Conservation (phyloP, 2,888 invertebrate species). For the Ganaspis brasiliensis region DNA sequence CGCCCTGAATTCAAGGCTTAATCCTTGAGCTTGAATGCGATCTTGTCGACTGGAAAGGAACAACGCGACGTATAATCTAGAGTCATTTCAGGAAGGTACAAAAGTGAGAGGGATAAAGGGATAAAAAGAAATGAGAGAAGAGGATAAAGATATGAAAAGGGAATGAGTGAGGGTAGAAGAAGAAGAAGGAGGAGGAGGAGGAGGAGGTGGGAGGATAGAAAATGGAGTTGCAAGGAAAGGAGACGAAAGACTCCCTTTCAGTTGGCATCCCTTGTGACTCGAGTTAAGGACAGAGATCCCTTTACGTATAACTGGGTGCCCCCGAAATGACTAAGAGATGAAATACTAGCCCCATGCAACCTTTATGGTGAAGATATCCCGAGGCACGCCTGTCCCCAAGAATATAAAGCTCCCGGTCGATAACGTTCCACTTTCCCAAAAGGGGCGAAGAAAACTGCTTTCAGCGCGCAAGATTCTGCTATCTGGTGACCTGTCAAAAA, state of each 20-base stretch:
- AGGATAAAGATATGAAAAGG: slow-evolving; percentile 18
- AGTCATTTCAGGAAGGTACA: slow-evolving; percentile 25
- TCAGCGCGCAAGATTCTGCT: slow-evolving; percentile 42
- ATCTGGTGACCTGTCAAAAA: slow-evolving; percentile 49
- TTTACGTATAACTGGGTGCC: slow-evolving; percentile 46
- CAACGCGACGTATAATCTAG: slow-evolving; percentile 28
- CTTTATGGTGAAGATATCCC: slow-evolving; percentile 50
- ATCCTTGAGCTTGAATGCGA: slow-evolving; percentile 40
- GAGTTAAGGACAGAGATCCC: slow-evolving; percentile 49
- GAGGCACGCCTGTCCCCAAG: slow-evolving; percentile 53
- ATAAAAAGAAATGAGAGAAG: slow-evolving; percentile 3
- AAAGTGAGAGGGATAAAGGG: slow-evolving; percentile 7
- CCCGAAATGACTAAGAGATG: slow-evolving; percentile 53
- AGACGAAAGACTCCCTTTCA: slow-evolving; percentile 63
- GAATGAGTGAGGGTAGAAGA: slow-evolving; percentile 39
- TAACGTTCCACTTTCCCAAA: slow-evolving; percentile 54
- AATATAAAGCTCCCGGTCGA: slow-evolving; percentile 52
- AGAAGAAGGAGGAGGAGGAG: slow-evolving; percentile 52
- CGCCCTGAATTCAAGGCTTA: slow-evolving; percentile 23
- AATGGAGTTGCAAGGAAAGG: slow-evolving; percentile 51
- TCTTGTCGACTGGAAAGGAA: slow-evolving; percentile 29
- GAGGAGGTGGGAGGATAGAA: slow-evolving; percentile 16
- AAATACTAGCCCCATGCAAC: slow-evolving; percentile 51
- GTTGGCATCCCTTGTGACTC: slow-evolving; percentile 50
- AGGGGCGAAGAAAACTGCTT: slow-evolving; percentile 55